phyloP scores from a whole-genome alignment of 2,113 vertebrate genomes.

The Protobothrops mucrosquamatus region DNA sequence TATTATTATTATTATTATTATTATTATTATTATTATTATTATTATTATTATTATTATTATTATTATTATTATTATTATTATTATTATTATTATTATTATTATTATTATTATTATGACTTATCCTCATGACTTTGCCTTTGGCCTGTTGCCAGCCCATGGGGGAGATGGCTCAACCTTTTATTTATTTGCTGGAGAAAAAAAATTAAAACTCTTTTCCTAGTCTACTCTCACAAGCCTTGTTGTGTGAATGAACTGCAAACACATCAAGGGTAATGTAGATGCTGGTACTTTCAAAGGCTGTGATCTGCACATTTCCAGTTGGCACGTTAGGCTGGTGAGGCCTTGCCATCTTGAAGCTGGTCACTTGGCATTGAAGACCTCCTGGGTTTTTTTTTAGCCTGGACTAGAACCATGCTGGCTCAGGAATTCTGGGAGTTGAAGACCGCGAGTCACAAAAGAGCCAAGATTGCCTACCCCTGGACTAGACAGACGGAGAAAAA shows the following conservation, averaged over 20 bases:
- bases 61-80: no score
- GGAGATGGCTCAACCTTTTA: neutral
- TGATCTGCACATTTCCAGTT: neutral
- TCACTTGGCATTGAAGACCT: neutral
- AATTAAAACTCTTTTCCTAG: neutral
- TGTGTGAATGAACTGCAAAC: neutral
- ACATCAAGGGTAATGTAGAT: neutral
- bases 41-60: no score
- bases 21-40: no score
- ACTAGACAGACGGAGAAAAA: neutral
- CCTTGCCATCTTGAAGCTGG: neutral
- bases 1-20: no score
- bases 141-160: neutral
- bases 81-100: no score
- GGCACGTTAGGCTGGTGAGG: neutral
- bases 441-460: no score
- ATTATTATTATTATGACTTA: neutral
- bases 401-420: neutral
- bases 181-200: neutral
- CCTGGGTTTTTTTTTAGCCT: neutral
- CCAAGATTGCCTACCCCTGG: neutral
- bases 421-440: no score
- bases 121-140: neutral
- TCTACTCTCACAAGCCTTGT: neutral
- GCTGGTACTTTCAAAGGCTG: neutral